Conservation (phyloP, 1,140 invertebrate genomes). For the Zaprionus kolodkinae region DNA sequence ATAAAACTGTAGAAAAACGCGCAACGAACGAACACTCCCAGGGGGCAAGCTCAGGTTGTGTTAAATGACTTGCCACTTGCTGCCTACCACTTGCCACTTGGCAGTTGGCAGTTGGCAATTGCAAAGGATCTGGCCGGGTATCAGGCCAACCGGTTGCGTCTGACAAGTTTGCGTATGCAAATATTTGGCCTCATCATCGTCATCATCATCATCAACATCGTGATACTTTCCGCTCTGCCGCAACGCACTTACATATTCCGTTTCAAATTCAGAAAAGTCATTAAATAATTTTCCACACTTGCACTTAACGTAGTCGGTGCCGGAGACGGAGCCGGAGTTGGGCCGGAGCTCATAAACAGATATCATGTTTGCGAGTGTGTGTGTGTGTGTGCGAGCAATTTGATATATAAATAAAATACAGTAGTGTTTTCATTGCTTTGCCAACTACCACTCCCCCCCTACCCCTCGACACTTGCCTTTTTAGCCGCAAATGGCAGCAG, state of each 20-base stretch:
- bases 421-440: constrained; percentile 31
- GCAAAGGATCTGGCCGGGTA: constrained; percentile 43
- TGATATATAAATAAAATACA: constrained; percentile 66
- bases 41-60: constrained; percentile 45
- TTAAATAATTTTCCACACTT: constrained; percentile 83
- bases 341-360: constrained; percentile 44
- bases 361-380: constrained; percentile 32
- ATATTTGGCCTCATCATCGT: constrained; percentile 67
- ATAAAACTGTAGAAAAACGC: constrained; percentile 65
- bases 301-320: constrained; percentile 66
- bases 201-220: constrained; percentile 43
- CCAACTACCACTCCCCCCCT: background rate
- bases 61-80: constrained; percentile 58
- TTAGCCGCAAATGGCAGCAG: constrained; percentile 22
- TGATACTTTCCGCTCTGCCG: constrained; percentile 43
- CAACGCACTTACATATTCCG: constrained; percentile 79
- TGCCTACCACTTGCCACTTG: constrained; percentile 40
- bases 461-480: background rate
- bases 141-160: constrained; percentile 44
- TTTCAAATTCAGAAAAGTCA: constrained; percentile 83
- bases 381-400: constrained; percentile 54
- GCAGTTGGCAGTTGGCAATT: constrained; percentile 18
- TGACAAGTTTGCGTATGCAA: constrained; percentile 70
- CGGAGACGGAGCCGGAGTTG: constrained; percentile 4
- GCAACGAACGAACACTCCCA: constrained; percentile 22